Evolutionary conservation across 92 coral and sea anemone genomes (phyloP).

Genomic region (Galaxea fascicularis): DNA sequence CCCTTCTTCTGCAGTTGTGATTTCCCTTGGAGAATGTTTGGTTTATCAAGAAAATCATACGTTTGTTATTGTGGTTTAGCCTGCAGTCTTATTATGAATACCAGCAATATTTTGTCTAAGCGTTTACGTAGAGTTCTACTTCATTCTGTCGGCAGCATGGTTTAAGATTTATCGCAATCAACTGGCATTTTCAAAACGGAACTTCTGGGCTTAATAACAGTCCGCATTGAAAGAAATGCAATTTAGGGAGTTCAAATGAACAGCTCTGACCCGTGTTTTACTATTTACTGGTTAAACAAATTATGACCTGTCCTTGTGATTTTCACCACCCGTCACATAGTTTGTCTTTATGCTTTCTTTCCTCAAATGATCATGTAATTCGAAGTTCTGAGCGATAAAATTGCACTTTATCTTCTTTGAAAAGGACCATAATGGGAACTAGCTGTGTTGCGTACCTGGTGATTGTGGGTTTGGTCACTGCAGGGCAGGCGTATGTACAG

Average conservation of each 20-base stretch:
- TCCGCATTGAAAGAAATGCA: neutral
- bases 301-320: slow-evolving; percentile 14
- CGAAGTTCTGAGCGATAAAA: neutral
- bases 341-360: neutral
- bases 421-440: slow-evolving; percentile 19
- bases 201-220: neutral
- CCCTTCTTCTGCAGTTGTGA: neutral
- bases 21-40: neutral
- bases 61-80: neutral
- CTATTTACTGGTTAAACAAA: neutral
- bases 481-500: slow-evolving; percentile 20
- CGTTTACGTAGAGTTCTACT: neutral
- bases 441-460: neutral
- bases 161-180: neutral
- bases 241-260: neutral
- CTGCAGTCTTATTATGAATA: neutral
- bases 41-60: neutral
- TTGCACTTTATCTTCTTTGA: neutral
- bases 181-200: neutral
- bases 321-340: slow-evolving; percentile 29
- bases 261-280: neutral
- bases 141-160: no score
- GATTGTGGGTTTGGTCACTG: neutral
- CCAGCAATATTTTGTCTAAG: neutral
- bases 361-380: neutral